Conservation (phyloP, 2,797 vertebrate genomes). For the Pogoniulus pusillus region DNA sequence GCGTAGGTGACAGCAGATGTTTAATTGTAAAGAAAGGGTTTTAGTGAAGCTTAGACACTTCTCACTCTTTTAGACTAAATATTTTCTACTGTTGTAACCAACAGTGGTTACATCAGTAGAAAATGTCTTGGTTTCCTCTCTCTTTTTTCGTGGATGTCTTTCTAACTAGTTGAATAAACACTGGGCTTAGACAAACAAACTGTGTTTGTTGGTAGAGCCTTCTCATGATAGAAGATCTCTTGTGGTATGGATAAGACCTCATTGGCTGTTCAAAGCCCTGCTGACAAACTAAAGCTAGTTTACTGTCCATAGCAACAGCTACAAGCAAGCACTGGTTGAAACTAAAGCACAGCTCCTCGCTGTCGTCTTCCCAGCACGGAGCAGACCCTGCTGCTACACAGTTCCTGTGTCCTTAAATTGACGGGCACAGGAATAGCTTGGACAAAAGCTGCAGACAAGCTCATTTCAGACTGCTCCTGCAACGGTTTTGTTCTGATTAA, state of each 20-base stretch:
- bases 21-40: not conserved
- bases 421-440: not conserved
- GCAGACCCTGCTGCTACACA: not conserved
- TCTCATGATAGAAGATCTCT: not conserved
- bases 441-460: not conserved
- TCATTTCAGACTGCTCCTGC: not conserved
- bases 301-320: not conserved
- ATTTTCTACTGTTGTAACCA: conserved; percentile 10
- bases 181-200: not conserved
- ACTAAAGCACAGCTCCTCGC: not conserved
- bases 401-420: not conserved
- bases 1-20: not conserved
- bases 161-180: not conserved
- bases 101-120: too few species aligned
- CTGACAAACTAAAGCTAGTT: not conserved
- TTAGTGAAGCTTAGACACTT: not conserved
- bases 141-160: not conserved
- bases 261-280: not conserved
- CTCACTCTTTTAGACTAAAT: conserved; percentile 14
- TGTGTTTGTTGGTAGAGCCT: not conserved
- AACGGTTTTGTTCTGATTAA: conserved; percentile 38
- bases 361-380: not conserved
- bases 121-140: not conserved
- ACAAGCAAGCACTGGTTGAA: not conserved
- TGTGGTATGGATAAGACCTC: not conserved